Percentiles rank a stretch among this genome's conserved stretches.
Conservation (phyloP, 2,113 vertebrate genomes). For the Pedetes capensis region DNA sequence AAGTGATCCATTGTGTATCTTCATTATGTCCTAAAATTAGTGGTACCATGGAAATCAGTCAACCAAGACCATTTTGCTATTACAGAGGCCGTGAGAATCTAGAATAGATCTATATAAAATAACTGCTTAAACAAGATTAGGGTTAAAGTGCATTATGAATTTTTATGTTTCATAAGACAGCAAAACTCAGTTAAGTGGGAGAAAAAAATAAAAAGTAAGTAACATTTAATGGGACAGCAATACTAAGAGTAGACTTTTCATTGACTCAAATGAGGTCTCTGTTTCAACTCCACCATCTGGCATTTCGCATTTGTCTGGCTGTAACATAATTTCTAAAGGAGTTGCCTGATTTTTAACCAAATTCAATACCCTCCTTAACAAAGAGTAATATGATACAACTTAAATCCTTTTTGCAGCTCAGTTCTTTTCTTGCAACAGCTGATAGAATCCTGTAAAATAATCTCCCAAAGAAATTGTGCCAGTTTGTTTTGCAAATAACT, state of each 20-base stretch:
- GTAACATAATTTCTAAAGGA: slow-evolving; percentile 67
- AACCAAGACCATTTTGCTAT: slow-evolving; percentile 40
- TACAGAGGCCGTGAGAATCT: slow-evolving; percentile 34
- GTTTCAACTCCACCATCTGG: slow-evolving; percentile 61
- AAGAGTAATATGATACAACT: slow-evolving; percentile 63
- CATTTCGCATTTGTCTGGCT: slow-evolving; percentile 72
- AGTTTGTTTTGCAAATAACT: slow-evolving; percentile 50
- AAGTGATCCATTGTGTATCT: slow-evolving; percentile 47
- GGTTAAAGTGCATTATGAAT: slow-evolving; percentile 56
- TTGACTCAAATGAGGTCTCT: slow-evolving; percentile 68
- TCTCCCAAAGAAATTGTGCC: slow-evolving; percentile 39
- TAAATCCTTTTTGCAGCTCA: slow-evolving; percentile 46
- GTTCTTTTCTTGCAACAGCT: slow-evolving; percentile 56
- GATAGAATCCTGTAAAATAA: slow-evolving; percentile 51
- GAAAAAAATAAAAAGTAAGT: slow-evolving; percentile 61
- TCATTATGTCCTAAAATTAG: slow-evolving; percentile 52
- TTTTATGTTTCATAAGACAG: slow-evolving; percentile 66
- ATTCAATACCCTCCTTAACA: slow-evolving; percentile 63
- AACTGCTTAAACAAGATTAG: slow-evolving; percentile 66
- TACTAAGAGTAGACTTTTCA: slow-evolving; percentile 68
- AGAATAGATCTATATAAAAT: slow-evolving; percentile 52
- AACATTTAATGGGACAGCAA: slow-evolving; percentile 49
- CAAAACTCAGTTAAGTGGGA: slow-evolving; percentile 62
- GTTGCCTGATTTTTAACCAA: slow-evolving; percentile 71
- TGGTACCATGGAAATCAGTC: slow-evolving; percentile 44